Evolutionary conservation across 1,140 invertebrate genomes (phyloP), one percentile per base, ranked within the genome.

Genomic region (Colletes gigas): DNA sequence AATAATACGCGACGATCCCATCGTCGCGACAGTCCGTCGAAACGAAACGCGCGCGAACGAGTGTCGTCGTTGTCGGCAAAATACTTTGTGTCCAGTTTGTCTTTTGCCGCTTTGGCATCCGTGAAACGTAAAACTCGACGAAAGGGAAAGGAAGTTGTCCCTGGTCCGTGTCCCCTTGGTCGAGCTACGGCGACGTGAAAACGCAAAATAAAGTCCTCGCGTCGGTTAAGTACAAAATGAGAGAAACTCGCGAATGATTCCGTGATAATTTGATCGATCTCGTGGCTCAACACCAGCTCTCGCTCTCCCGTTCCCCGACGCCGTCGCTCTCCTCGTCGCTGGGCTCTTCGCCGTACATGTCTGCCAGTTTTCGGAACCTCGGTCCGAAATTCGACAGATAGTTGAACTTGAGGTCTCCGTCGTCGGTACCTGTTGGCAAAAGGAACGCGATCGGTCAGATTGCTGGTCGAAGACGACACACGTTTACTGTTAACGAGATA

Each of bases 351-450:
- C 97, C 98, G 92, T 99, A 99, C 98, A 99, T 99, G 89, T 99
- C 98, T 10, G 98, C 98, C 72, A 99, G 94, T 90, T 99, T 99
- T 84, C 98, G 96, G 95, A 99, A 99, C 76, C 98, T 95, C 54
- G 98, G 98, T 52, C 98, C 98, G 93, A 99, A 99, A 89, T 98
- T 98, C 47, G 98, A 98, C 84, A 99, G 94, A 93, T 99, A 99
- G 92, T 99, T 98, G 93, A 99, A 99, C 91, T 99, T 98, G 83
- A 99, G 95, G 94, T 98, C 98, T 69, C 97, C 97, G 89, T 98
- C 98, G 90, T 99, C 98, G 72, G 97, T 98, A 90, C 96, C 97
- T 96, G 90, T 44, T 66, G 85, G 78, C 19, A 4, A 66, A 50
- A n/a, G 39, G 1, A 57, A 19, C 39, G n/a, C n/a, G 17, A 21